phyloP scores from a whole-genome alignment of 92 coral and sea anemone genomes.

The Siderastrea radians region DNA sequence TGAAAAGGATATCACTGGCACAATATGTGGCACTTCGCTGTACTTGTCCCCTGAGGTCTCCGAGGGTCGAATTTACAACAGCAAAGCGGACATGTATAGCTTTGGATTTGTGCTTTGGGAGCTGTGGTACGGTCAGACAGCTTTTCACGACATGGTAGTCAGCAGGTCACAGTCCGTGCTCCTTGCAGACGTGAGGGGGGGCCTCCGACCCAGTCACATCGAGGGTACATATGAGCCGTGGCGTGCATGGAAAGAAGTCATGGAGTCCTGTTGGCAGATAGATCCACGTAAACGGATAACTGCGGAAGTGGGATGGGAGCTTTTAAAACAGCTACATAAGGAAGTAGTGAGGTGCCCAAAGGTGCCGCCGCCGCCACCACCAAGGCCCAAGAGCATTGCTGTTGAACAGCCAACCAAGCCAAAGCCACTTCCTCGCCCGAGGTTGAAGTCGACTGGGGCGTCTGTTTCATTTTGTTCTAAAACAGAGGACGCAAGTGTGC shows the following conservation, averaged over 20 bases:
- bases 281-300: conserved; percentile 1
- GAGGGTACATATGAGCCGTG: neutral
- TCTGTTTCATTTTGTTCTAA: neutral
- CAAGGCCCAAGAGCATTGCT: neutral
- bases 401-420: neutral
- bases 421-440: neutral
- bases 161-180: neutral
- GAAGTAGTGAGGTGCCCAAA: neutral
- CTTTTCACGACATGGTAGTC: neutral
- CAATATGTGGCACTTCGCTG: conserved; percentile 12
- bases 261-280: conserved; percentile 22
- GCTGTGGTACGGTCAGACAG: conserved; percentile 40
- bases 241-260: neutral
- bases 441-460: neutral
- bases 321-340: neutral
- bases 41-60: conserved; percentile 37
- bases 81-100: conserved; percentile 40
- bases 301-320: neutral
- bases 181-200: neutral
- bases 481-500: neutral
- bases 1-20: conserved; percentile 32
- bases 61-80: conserved; percentile 30
- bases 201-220: conserved; percentile 24
- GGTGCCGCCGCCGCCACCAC: neutral
- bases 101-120: conserved; percentile 44